Evolutionary conservation across 2,113 vertebrate genomes (phyloP).

Genomic region (Silurus glanis): DNA sequence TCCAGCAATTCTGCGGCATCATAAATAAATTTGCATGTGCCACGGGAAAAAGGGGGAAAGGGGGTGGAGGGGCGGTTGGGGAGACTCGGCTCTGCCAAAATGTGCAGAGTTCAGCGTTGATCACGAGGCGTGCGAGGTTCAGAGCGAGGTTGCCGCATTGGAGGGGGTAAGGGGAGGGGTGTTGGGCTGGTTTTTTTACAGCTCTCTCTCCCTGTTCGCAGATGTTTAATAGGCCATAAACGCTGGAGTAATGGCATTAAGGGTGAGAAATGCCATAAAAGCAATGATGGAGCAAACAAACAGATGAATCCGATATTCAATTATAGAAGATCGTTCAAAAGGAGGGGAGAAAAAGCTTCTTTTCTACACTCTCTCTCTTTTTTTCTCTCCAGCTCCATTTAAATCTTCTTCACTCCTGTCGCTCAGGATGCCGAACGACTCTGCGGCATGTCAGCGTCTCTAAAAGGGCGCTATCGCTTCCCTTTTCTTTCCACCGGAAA

Average conservation of each 20-base stretch:
- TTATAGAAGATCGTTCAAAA: slow-evolving; percentile 38
- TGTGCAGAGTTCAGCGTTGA: slow-evolving; percentile 50
- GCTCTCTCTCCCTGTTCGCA: slow-evolving; percentile 31
- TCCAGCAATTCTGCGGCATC: slow-evolving; percentile 61
- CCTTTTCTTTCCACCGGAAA: background rate
- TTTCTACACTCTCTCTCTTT: background rate
- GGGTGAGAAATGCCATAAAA: slow-evolving; percentile 34
- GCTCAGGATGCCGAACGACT: background rate
- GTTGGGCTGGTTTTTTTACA: slow-evolving; percentile 21
- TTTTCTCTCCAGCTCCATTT: slow-evolving; percentile 2
- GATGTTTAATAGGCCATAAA: slow-evolving; percentile 36
- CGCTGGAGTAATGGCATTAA: slow-evolving; percentile 51
- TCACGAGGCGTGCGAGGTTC: slow-evolving; percentile 52
- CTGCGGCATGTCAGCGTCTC: slow-evolving; percentile 15
- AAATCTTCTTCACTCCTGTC: slow-evolving; percentile 3
- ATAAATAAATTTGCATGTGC: slow-evolving; percentile 70
- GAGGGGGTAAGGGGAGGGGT: background rate
- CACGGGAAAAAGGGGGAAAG: slow-evolving; percentile 33
- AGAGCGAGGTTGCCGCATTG: slow-evolving; percentile 60
- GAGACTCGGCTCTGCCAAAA: slow-evolving; percentile 1
- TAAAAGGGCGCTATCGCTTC: background rate
- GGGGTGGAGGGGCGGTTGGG: too few species aligned
- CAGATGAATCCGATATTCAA: slow-evolving; percentile 46
- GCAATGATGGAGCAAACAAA: slow-evolving; percentile 38
- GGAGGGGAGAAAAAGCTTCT: slow-evolving; percentile 15